Base-by-base conservation (phyloP, 2,113 vertebrate species). In the Clinocottus analis region DNA sequence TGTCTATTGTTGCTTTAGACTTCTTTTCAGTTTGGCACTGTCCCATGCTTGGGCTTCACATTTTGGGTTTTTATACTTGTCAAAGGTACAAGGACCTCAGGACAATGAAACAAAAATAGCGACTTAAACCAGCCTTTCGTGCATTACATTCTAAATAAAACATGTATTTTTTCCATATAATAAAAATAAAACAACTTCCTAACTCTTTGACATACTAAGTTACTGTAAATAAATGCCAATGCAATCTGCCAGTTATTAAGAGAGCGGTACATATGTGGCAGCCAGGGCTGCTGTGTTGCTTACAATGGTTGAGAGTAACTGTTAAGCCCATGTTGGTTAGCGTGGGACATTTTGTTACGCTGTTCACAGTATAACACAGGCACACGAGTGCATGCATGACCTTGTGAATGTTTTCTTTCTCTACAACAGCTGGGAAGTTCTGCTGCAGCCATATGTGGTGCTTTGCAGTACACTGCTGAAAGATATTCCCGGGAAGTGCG, bases 391-490 rank as follows among this genome's bases (percentile, higher is more conserved):
- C 35, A 33, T 11, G 25, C 56, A 19, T n/a, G 64, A 56, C 25
- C 21, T 14, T n/a, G 35, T 64, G 25, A 35, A 21, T 49, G 39
- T 39, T 49, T 66, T 31, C 13, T 13, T 31, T 65, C 13, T 23
- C 19, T 25, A n/a, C 9, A 51, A 14, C 2, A 49, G 12, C 35
- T 65, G 41, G 25, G 35, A 39, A n/a, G 69, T 73, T 16, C 41
- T 51, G 33, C 62, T 53, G 53, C 2, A 64, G 65, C 49, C 43
- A 56, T 53, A 23, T 75, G 41, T 47, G 51, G 0, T 31, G 47
- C 29, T 62, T 59, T 62, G n/a, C 41, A 51, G 21, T 29, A 60
- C 27, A n/a, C 23, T 72, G 61, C 55, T 79, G 59, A 71, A 39
- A 31, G 33, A 55, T 41, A n/a, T 49, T 25, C 58, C 23, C 8